Base-by-base conservation (phyloP, 2,888 invertebrate species). In the Chironomus tentans region DNA sequence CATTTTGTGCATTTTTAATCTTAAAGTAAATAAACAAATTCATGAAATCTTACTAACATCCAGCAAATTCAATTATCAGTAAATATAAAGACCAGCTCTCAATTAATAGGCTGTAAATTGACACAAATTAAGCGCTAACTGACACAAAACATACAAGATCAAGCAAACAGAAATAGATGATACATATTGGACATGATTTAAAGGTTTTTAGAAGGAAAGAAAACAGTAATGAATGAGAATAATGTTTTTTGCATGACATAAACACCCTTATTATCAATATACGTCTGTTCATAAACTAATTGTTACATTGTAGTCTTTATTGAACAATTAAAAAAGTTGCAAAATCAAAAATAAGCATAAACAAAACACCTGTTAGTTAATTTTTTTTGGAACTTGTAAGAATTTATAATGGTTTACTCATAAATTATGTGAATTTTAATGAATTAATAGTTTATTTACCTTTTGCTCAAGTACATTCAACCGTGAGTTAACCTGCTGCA, bases 401-500 rank as follows among this genome's bases (percentile, higher is more conserved):
- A 47, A 70, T 2, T 48, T 15, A 28, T 24, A 24, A 10, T n/a
- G 22, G 12, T 68, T n/a, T 24, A 22, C 18, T 18, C 13, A 50
- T 50, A 13, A 50, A 62, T 7, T 15, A 61, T 4, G 18, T 15
- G 22, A 22, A 65, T 22, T 65, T 15, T 62, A n/a, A 12, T 65
- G 22, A 21, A 65, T n/a, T 15, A 56, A 56, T 2, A 18, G n/a
- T 56, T 83, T 82, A 3, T 78, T 77, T 4, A 84, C 62, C 18
- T 81, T 78, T 74, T 81, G 81, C 76, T 84, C 84, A 21, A 84
- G 76, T 68, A 78, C 70, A 68, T 78, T 79, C 12, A 84, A 80
- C 3, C 82, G 80, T 76, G 83, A 82, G 78, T 82, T 81, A 18
- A 84, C 80, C 13, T 80, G 78, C 24, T 79, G 79, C 73, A 83